These are phyloP conservation scores for Cheilosia variabilis DNA, from an alignment of 2,888 invertebrate species.

Conservation along the genomic window DNA sequence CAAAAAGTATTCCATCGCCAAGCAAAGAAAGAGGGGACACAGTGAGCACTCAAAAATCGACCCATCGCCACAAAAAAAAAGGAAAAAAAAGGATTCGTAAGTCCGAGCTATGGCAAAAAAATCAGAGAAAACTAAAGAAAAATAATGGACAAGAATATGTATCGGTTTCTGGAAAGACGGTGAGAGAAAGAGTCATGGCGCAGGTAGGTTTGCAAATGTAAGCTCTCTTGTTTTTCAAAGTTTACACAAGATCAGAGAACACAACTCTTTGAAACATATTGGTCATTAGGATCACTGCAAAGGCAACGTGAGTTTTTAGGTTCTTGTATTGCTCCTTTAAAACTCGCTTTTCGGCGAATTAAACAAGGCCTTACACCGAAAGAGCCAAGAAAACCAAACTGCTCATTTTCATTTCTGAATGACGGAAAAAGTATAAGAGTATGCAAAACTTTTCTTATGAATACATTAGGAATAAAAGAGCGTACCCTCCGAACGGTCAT, in stretches of 20 bases:
- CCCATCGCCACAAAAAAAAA: not conserved
- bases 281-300: not conserved
- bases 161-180: not conserved
- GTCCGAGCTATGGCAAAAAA: too few relatives aligned
- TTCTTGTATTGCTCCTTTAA: constrained; percentile 2
- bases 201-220: not conserved
- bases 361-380: constrained; percentile 2
- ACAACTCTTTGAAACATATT: constrained; percentile 1
- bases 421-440: constrained; percentile 4
- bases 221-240: not conserved
- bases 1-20: too few relatives aligned
- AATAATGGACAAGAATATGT: not conserved
- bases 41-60: too few relatives aligned
- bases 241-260: not conserved
- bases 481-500: constrained; percentile 13
- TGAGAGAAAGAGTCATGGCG: not conserved
- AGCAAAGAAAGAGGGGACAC: too few relatives aligned
- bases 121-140: not conserved
- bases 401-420: constrained; percentile 1
- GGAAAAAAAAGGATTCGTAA: not conserved
- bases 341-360: not conserved
- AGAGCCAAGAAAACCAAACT: not conserved
- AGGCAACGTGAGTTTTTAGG: not conserved
- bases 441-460: not conserved
- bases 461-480: not conserved